Base-by-base conservation (phyloP, 23 tunicate genomes). In the Phallusia fumigata region DNA sequence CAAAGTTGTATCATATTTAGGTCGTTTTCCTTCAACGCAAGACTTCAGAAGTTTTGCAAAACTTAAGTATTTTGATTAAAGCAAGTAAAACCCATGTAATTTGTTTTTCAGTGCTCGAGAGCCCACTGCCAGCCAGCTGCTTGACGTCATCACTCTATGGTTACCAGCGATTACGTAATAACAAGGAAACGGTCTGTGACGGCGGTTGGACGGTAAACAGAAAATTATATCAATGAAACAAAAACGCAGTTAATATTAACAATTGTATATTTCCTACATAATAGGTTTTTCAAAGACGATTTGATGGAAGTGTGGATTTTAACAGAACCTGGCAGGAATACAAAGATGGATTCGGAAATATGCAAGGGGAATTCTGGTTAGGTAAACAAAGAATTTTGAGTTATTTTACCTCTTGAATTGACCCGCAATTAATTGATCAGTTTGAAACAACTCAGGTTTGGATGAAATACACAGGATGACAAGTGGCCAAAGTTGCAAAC, bases 271-370 rank as follows among this genome's bases (percentile, higher is more conserved):
- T 28, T 65, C 74, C 32, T 28, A 26, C 32, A 65, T 40, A 10
- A 40, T 10, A 65, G 74, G 74, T 65, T 26, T 65, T 65, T 12
- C 74, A 65, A 65, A 6, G 74, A 65, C 31, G 74, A 65, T 65
- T 65, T 30, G 74, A 65, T 11, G 74, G 74, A 65, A 65, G 74
- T 65, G 74, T 65, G 74, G 32, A 65, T 65, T 65, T 65, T 65
- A 30, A 65, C 32, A 3, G 31, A 65, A 65, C 74, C 32, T 65
- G 74, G 74, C 5, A 65, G 32, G 32, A 65, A 30, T 65, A 65
- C 12, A 65, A 28, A 30, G 74, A 26, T 65, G 74, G 74, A 65
- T 65, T 65, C 32, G 74, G 74, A 30, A 65, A 65, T 11, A 65
- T 65, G 74, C 6, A 30, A 28, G 74, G 74, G 8, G 74, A 65